These are phyloP conservation scores for Lontra canadensis DNA, from an alignment of 2,113 vertebrate genomes.

Conservation along the genomic window DNA sequence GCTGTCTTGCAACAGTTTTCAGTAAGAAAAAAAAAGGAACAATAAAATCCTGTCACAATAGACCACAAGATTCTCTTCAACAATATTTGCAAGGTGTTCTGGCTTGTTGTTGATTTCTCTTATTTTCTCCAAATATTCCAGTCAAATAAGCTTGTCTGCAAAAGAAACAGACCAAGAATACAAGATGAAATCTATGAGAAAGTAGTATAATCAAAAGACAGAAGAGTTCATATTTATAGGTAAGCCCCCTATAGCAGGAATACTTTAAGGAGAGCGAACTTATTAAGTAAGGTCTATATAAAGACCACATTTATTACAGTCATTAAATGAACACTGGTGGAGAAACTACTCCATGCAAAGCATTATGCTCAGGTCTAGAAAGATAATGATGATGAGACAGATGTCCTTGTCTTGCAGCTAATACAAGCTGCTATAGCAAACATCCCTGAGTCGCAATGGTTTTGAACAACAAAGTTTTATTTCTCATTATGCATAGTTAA, in stretches of 20 bases:
- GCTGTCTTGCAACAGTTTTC: neutral
- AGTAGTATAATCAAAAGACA: neutral
- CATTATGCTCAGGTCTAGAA: conserved; percentile 18
- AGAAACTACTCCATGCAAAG: neutral
- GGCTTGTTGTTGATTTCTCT: neutral
- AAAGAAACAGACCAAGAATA: neutral
- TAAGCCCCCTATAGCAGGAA: neutral
- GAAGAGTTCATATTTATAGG: neutral
- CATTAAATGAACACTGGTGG: neutral
- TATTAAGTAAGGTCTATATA: neutral
- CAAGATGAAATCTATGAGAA: neutral
- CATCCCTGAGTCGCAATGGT: neutral
- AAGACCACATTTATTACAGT: neutral
- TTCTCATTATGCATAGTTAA: neutral
- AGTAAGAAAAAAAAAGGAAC: neutral
- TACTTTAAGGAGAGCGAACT: neutral
- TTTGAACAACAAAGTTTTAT: neutral
- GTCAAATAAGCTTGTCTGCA: neutral
- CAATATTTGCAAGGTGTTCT: neutral
- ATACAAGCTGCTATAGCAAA: neutral
- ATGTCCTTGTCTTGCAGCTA: neutral
- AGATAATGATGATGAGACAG: neutral
- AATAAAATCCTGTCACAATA: neutral
- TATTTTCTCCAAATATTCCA: conserved; percentile 9
- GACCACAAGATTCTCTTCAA: neutral